Evolutionary conservation across 2,113 vertebrate species (phyloP).

Genomic region (Melanostigma gelatinosum): DNA sequence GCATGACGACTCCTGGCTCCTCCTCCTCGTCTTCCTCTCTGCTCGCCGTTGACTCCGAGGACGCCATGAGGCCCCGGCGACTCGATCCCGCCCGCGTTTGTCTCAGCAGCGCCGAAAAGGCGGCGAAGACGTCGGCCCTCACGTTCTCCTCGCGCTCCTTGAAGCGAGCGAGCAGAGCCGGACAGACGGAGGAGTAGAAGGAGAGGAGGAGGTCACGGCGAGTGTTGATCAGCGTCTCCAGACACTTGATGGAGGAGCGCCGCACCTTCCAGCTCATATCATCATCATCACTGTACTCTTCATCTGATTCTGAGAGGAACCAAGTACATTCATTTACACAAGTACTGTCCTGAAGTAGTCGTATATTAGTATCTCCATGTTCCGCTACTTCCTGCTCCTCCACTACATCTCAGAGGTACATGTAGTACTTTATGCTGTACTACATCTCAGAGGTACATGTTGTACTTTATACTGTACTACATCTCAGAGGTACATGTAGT

Average conservation of each 20-base stretch:
- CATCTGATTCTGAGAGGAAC: conserved; percentile 86
- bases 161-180: conserved; percentile 89
- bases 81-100: conserved; percentile 80
- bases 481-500: too few relatives aligned
- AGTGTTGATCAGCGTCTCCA: conserved; percentile 88
- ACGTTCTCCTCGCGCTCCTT: conserved; percentile 96
- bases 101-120: conserved; percentile 88
- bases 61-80: conserved; percentile 52
- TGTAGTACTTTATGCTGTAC: too few relatives aligned
- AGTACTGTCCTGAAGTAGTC: too few relatives aligned
- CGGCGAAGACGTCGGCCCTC: conserved; percentile 88
- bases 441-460: too few relatives aligned
- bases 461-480: too few relatives aligned
- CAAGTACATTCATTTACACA: too few relatives aligned
- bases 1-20: conserved; percentile 80
- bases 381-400: too few relatives aligned
- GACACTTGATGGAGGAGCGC: conserved; percentile 90
- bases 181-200: conserved; percentile 88
- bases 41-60: conserved; percentile 59
- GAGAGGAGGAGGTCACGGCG: conserved; percentile 88
- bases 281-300: conserved; percentile 93
- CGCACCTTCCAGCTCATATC: conserved; percentile 98
- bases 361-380: too few relatives aligned
- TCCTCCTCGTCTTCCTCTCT: conserved; percentile 73
- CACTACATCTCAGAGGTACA: too few relatives aligned